A percentile compares a stretch with the other conserved stretches of the same genome.
These are phyloP conservation scores for Lomographa bimaculata DNA, from an alignment of 2,888 invertebrate genomes.

Conservation along the genomic window DNA sequence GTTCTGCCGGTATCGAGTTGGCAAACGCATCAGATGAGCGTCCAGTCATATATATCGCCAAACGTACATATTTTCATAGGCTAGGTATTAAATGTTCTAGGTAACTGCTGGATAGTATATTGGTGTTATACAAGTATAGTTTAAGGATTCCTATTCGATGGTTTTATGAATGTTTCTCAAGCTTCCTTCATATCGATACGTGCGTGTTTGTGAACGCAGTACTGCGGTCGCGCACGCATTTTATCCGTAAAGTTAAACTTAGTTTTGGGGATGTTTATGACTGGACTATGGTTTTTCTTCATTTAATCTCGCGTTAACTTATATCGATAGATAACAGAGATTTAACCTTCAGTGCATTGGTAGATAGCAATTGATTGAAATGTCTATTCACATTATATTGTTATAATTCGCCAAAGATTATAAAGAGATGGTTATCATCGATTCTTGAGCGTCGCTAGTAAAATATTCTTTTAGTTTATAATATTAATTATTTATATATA, in stretches of 20 bases:
- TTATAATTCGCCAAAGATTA: conserved; percentile 79
- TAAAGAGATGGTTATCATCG: conserved; percentile 68
- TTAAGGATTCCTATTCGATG: conserved; percentile 11
- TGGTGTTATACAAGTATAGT: conserved; percentile 9
- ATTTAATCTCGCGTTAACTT: conserved; percentile 21
- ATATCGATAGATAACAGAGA: conserved; percentile 31
- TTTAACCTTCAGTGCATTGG: conserved; percentile 35
- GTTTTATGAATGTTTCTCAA: conserved; percentile 18
- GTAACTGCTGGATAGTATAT: conserved; percentile 11
- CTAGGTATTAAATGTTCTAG: conserved; percentile 28
- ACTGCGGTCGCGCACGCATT: background rate
- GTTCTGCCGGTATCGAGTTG: conserved; percentile 26
- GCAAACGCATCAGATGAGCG: conserved; percentile 17
- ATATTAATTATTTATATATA: conserved; percentile 48
- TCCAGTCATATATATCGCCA: conserved; percentile 22
- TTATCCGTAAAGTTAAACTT: conserved; percentile 1
- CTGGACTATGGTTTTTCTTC: too few relatives aligned
- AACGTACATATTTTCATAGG: conserved; percentile 16
- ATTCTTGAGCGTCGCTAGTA: conserved; percentile 67
- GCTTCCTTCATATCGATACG: conserved; percentile 12
- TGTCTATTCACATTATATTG: conserved; percentile 66
- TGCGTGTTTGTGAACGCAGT: background rate
- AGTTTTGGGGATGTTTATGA: conserved; percentile 19
- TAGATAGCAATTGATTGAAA: conserved; percentile 44
- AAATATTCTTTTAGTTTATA: conserved; percentile 55